Evolutionary conservation across 2,888 invertebrate genomes (phyloP).

Genomic region (Glaucopsyche alexis): DNA sequence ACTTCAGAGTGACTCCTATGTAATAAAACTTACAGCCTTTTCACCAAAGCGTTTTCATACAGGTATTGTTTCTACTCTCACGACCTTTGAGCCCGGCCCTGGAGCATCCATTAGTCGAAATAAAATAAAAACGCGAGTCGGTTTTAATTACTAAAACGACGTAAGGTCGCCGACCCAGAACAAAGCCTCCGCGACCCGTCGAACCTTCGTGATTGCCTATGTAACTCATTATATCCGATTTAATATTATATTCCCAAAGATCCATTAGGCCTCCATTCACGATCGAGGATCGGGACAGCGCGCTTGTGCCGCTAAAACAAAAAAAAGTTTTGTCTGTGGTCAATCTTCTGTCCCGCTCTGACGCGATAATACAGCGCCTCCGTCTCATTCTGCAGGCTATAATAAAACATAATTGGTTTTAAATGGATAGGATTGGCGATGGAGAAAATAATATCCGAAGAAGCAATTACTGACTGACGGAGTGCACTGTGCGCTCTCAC

Average conservation of each 20-base stretch:
- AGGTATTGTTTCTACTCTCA: neutral
- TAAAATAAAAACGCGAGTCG: constrained; percentile 52
- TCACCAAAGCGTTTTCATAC: neutral
- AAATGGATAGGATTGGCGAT: constrained; percentile 77
- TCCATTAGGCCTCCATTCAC: constrained; percentile 69
- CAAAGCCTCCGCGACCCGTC: constrained; percentile 59
- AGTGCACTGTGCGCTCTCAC: constrained; percentile 50
- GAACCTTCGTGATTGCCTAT: constrained; percentile 61
- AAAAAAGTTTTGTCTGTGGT: constrained; percentile 54
- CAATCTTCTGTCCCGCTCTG: constrained; percentile 50
- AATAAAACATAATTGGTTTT: constrained; percentile 78
- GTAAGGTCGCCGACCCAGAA: constrained; percentile 58
- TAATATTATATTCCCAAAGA: constrained; percentile 69
- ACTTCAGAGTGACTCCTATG: too few relatives aligned
- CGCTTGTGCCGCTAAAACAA: constrained; percentile 54
- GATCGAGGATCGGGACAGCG: constrained; percentile 53
- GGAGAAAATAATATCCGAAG: constrained; percentile 58
- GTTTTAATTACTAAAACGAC: constrained; percentile 61
- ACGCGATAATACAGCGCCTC: constrained; percentile 42
- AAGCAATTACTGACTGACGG: constrained; percentile 60
- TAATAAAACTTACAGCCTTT: too few relatives aligned
- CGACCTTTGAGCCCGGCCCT: constrained; percentile 8
- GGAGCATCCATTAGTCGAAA: constrained; percentile 42
- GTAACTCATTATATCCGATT: constrained; percentile 69
- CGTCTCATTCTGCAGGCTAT: constrained; percentile 55